Evolutionary conservation across 2,113 vertebrate genomes (phyloP), one percentile per base, ranked within the genome.

Genomic region (Psilopsiagon aurifrons): DNA sequence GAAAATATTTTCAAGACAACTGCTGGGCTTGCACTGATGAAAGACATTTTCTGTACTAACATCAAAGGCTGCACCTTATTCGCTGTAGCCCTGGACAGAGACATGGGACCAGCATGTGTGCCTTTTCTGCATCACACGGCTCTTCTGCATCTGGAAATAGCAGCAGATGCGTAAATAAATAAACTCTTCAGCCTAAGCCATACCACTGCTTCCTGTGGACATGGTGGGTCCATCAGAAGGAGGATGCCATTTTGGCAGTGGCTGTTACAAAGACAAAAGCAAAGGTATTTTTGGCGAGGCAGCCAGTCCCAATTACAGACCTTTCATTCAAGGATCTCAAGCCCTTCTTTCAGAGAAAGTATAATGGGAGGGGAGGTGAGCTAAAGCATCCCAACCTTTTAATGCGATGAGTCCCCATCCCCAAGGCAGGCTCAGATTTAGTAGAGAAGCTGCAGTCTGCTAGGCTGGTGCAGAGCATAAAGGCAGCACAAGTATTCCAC

Each of bases 1-100:
- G 41, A 91, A 93, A 94, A 73, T 73, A 76, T 85, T 91, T 89
- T 62, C 62, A 73, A 35, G 79, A 43, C 85, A 63, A 67, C 68
- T 4, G 25, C 90, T 83, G 59, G 67, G 90, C 68, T 83, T 60
- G 75, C 75, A 63, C 11, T 24, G 75, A 67, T 59, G 39, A 67
- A 86, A 77, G 82, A 33, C 62, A 18, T 70, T 59, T 78, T 83
- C 68, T 90, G 60, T 68, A 28, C 12, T 7, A 70, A 46, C 41
- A 81, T 59, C 83, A 86, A 93, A 90, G 91, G 46, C 82, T 77
- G 87, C 64, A 74, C 51, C 82, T 93, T 41, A 20, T 51, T 43
- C 54, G 33, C 63, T 47, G 44, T 0, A 2, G 64, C n/a, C 16
- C 0, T 3, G 59, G 74, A 16, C 66, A 59, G 64, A 87, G 66